Percentiles rank a stretch among this genome's conserved stretches.
Evolutionary conservation across 2,797 vertebrate species (phyloP).

Genomic region (Orientallactaga sibirica): DNA sequence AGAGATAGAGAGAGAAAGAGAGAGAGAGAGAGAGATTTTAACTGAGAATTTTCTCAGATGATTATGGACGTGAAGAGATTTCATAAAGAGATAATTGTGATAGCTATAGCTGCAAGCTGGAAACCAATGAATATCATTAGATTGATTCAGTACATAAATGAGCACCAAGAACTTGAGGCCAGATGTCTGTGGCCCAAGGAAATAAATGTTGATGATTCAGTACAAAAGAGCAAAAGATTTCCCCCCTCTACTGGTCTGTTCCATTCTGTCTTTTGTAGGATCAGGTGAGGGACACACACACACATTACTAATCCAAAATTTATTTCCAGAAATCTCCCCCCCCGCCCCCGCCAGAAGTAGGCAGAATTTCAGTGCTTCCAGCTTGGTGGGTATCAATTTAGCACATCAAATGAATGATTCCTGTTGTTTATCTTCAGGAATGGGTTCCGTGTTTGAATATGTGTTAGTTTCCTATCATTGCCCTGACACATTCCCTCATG

Average conservation of each 20-base stretch:
- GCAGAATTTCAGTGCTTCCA: background rate
- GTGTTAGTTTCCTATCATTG: background rate
- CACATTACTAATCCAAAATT: background rate
- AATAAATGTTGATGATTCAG: background rate
- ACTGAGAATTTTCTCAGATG: background rate
- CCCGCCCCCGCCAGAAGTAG: background rate
- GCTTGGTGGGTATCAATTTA: background rate
- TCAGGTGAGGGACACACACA: background rate
- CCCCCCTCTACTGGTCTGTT: background rate
- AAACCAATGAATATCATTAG: background rate
- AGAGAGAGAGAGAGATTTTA: too few relatives aligned
- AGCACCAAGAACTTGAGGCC: background rate
- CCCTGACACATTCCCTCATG: background rate
- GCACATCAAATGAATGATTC: background rate
- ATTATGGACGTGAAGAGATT: background rate
- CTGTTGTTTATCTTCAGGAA: background rate
- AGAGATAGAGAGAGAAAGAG: background rate
- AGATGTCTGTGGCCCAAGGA: background rate
- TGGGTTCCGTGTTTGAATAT: background rate
- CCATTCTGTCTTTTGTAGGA: background rate
- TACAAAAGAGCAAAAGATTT: background rate
- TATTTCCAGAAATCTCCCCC: background rate
- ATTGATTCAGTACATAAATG: background rate
- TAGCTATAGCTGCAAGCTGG: background rate
- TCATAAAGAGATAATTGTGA: background rate